A percentile compares a stretch with the other conserved stretches of the same genome.
Conservation (phyloP, 2,113 vertebrate genomes). For the Cynoglossus semilaevis region DNA sequence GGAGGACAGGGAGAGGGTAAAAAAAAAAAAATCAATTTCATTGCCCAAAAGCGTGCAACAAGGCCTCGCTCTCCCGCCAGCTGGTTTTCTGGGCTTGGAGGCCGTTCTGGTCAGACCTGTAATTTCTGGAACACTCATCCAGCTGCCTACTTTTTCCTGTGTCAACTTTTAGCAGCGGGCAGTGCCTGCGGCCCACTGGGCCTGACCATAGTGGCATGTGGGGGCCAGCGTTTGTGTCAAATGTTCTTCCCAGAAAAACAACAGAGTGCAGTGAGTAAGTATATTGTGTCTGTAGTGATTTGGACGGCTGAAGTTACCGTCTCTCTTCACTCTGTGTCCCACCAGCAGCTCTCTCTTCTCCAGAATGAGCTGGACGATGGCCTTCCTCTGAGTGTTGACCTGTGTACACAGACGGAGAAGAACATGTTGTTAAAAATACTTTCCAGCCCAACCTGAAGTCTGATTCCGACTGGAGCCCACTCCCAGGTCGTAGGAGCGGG, state of each 20-base stretch:
- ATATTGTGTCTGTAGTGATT: slow-evolving; percentile 54
- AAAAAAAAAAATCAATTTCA: slow-evolving; percentile 34
- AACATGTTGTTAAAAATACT: neutral
- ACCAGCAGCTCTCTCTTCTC: slow-evolving; percentile 78
- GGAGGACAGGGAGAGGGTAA: neutral
- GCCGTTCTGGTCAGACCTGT: slow-evolving; percentile 68
- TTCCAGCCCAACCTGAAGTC: too few species aligned
- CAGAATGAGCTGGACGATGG: slow-evolving; percentile 79
- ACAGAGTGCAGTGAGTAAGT: slow-evolving; percentile 25
- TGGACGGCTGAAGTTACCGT: slow-evolving; percentile 56
- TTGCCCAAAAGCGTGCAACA: slow-evolving; percentile 65
- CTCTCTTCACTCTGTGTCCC: slow-evolving; percentile 75
- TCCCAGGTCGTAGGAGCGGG: too few species aligned
- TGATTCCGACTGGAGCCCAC: too few species aligned
- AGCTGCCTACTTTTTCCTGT: slow-evolving; percentile 76
- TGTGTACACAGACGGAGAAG: slow-evolving; percentile 41
- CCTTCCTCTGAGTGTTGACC: slow-evolving; percentile 80
- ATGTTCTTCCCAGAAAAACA: slow-evolving; percentile 56
- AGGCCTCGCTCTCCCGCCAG: slow-evolving; percentile 52
- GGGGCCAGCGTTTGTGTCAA: slow-evolving; percentile 59
- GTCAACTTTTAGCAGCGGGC: slow-evolving; percentile 75
- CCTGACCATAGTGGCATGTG: slow-evolving; percentile 64
- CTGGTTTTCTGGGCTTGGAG: slow-evolving; percentile 62
- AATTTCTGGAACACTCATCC: slow-evolving; percentile 70
- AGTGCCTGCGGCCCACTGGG: slow-evolving; percentile 46